phyloP scores from a whole-genome alignment of 2,888 invertebrate genomes.

The Metallyticus violacea region DNA sequence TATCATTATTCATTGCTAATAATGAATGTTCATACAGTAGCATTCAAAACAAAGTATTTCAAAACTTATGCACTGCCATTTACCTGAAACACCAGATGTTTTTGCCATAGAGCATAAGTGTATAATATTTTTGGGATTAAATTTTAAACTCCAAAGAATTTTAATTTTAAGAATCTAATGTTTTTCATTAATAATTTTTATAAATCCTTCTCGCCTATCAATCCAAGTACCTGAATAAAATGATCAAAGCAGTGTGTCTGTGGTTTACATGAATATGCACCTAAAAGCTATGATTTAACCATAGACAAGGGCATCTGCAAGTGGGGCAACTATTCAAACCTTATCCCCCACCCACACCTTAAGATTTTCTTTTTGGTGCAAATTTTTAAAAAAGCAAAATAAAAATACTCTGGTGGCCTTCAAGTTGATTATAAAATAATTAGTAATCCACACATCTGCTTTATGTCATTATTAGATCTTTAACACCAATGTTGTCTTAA shows the following conservation, averaged over 20 bases:
- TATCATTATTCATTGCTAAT: not conserved
- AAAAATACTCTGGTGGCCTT: too few relatives aligned
- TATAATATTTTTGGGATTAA: not conserved
- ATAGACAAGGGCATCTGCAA: too few relatives aligned
- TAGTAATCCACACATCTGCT: too few relatives aligned
- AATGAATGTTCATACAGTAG: not conserved
- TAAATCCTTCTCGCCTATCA: not conserved
- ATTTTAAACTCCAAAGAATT: not conserved
- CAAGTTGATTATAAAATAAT: too few relatives aligned
- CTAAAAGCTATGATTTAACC: not conserved
- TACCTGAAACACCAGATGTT: not conserved
- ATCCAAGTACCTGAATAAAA: not conserved
- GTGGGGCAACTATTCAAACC: too few relatives aligned
- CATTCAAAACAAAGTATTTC: not conserved
- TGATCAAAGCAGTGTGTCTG: not conserved
- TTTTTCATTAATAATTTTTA: not conserved
- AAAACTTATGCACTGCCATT: not conserved
- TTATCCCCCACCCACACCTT: too few relatives aligned
- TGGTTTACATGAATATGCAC: not conserved
- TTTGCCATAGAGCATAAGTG: not conserved
- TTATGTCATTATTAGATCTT: too few relatives aligned
- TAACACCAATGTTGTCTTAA: too few relatives aligned
- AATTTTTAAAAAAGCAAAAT: too few relatives aligned
- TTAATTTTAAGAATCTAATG: not conserved
- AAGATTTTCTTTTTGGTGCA: too few relatives aligned